These are phyloP conservation scores for Natrix natrix DNA, from an alignment of 2,797 vertebrate genomes.

Conservation along the genomic window DNA sequence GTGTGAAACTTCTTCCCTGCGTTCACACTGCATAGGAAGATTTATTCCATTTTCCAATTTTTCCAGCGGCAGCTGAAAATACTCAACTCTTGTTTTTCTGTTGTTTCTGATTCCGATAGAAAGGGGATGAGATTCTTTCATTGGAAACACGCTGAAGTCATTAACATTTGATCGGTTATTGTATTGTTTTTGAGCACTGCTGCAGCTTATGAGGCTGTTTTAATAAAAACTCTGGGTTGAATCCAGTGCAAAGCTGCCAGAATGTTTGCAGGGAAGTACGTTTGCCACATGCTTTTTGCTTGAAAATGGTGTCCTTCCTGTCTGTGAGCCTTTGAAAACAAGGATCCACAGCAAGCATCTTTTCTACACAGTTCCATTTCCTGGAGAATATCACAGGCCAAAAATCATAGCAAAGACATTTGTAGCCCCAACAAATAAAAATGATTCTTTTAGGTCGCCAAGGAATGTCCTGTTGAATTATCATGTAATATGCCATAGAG, in stretches of 20 bases:
- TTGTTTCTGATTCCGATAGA: conserved; percentile 32
- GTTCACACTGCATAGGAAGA: conserved; percentile 25
- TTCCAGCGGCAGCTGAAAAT: conserved; percentile 50
- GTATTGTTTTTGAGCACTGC: conserved; percentile 78
- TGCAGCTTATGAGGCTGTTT: conserved; percentile 74
- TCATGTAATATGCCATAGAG: conserved; percentile 27
- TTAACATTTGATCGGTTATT: conserved; percentile 77
- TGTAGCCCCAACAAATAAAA: conserved; percentile 50
- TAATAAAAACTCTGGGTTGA: conserved; percentile 74
- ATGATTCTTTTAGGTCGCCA: conserved; percentile 27
- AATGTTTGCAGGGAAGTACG: conserved; percentile 67
- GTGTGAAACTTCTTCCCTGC: conserved; percentile 19
- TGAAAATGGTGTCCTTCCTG: conserved; percentile 64
- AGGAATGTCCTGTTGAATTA: conserved; percentile 41
- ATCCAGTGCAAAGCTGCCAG: conserved; percentile 75
- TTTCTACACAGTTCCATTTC: conserved; percentile 55
- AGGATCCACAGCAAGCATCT: conserved; percentile 40
- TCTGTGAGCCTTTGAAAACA: conserved; percentile 64
- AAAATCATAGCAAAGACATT: background rate
- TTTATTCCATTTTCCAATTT: conserved; percentile 48
- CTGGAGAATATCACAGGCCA: conserved; percentile 30
- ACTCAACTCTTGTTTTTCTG: conserved; percentile 1
- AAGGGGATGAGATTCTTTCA: conserved; percentile 52
- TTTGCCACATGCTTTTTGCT: conserved; percentile 72
- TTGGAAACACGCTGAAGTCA: conserved; percentile 77